Evolutionary conservation across 2,888 invertebrate species (phyloP), one percentile per base, ranked within the genome.

Genomic region (Tetranychus piercei): DNA sequence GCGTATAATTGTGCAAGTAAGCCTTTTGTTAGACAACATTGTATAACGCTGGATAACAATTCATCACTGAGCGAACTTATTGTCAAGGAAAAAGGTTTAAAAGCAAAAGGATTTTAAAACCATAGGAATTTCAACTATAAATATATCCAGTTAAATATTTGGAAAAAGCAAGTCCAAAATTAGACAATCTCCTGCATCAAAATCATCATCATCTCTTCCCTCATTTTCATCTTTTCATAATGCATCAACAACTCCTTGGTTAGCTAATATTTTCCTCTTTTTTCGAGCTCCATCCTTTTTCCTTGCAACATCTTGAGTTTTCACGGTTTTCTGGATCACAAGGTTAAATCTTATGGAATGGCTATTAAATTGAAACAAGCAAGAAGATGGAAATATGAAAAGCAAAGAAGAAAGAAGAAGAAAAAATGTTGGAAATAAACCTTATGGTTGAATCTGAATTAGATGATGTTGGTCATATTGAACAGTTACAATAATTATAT

Each of bases 391-490:
- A 34, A 34, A 34, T 34, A 34, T 34, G 34, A 34, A 34, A 34
- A 34, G n/a, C n/a, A 34, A 34, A 34, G 34, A 34, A 34, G 34
- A 34, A 34, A 5, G 5, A 34, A 3, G 34, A 34, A 34, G 34
- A 34, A 34, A 34, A 34, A 34, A 34, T 34, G 34, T 34, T 34
- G 34, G 34, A 34, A 34, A 34, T 34, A 55, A 55, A 55, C 11
- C 55, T 55, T 55, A 55, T 55, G 55, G 55, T 9, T 15, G 55
- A 55, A 55, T 55, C 55, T 55, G 55, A 55, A 55, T 55, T 55
- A 55, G 55, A 55, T 55, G 55, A 55, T 55, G 55, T 55, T 55
- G 55, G 55, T 55, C 55, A 55, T 55, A 55, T 55, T 55, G 55
- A 55, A 55, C 55, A 55, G 55, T 55, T 55, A 55, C 55, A 55